Percentiles rank a stretch among this genome's conserved stretches.
phyloP scores from a whole-genome alignment of 1,140 invertebrate species.

The Diabrotica virgifera region DNA sequence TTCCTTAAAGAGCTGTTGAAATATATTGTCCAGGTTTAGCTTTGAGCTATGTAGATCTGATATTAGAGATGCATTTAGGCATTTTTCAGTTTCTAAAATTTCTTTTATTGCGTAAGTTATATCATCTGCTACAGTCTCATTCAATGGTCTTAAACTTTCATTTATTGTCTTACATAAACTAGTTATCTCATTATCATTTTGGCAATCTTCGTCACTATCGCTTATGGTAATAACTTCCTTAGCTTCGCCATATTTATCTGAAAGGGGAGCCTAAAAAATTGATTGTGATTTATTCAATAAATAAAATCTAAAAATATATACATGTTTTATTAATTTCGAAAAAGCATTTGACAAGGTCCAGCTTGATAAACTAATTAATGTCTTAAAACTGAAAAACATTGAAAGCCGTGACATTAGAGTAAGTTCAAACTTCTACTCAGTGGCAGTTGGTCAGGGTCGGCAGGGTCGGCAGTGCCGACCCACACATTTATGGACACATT shows the following conservation, averaged over 20 bases:
- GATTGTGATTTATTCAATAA: no score
- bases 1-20: slow-evolving; percentile 8
- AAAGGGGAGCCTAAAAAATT: not conserved
- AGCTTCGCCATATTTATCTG: not conserved
- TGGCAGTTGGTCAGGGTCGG: no score
- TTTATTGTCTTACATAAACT: slow-evolving; percentile 1
- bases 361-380: no score
- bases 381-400: no score
- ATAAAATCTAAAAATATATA: no score
- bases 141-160: not conserved
- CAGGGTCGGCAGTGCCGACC: no score
- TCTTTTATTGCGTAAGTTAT: slow-evolving; percentile 22
- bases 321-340: no score
- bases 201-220: slow-evolving; percentile 23
- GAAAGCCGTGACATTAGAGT: no score
- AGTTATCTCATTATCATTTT: not conserved
- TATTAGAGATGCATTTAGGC: slow-evolving; percentile 15
- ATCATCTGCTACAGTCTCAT: slow-evolving; percentile 17
- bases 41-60: slow-evolving; percentile 14
- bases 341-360: no score
- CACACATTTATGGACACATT: no score
- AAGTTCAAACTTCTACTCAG: no score
- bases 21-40: slow-evolving; percentile 15
- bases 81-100: slow-evolving; percentile 20
- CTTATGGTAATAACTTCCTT: slow-evolving; percentile 20